These are phyloP conservation scores for Pseudoatta argentina DNA, from an alignment of 1,140 invertebrate species.

Conservation along the genomic window DNA sequence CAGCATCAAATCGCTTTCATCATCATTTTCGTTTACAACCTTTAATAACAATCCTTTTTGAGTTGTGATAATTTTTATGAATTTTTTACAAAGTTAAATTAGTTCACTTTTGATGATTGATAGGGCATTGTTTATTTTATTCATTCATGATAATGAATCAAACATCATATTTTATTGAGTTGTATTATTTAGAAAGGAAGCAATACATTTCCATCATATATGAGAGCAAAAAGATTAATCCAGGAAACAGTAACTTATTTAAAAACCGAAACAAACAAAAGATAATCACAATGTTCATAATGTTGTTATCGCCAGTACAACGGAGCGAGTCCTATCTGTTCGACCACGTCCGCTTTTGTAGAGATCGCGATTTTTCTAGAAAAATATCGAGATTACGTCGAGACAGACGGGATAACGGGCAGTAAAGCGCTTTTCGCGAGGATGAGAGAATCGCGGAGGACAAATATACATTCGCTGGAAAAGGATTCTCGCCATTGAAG, in stretches of 20 bases:
- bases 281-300: slow-evolving; percentile 23
- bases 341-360: background rate
- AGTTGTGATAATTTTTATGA: too few relatives aligned
- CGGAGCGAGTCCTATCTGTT: background rate
- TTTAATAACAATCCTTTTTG: too few relatives aligned
- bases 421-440: slow-evolving; percentile 47
- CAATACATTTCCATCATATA: background rate
- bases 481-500: slow-evolving; percentile 50
- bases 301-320: slow-evolving; percentile 19
- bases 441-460: slow-evolving; percentile 33
- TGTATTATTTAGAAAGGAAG: too few relatives aligned
- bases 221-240: background rate
- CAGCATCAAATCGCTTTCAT: too few relatives aligned
- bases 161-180: too few relatives aligned
- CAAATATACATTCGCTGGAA: slow-evolving; percentile 54
- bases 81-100: too few relatives aligned
- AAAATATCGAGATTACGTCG: slow-evolving; percentile 59
- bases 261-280: slow-evolving; percentile 32
- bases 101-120: too few relatives aligned
- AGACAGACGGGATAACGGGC: slow-evolving; percentile 46
- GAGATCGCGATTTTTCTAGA: slow-evolving; percentile 49
- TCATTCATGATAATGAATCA: too few relatives aligned
- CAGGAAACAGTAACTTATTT: background rate
- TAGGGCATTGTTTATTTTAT: too few relatives aligned
- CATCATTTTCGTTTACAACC: too few relatives aligned